phyloP scores from a whole-genome alignment of 1,140 invertebrate species.

The Drosophila kurseongensis region DNA sequence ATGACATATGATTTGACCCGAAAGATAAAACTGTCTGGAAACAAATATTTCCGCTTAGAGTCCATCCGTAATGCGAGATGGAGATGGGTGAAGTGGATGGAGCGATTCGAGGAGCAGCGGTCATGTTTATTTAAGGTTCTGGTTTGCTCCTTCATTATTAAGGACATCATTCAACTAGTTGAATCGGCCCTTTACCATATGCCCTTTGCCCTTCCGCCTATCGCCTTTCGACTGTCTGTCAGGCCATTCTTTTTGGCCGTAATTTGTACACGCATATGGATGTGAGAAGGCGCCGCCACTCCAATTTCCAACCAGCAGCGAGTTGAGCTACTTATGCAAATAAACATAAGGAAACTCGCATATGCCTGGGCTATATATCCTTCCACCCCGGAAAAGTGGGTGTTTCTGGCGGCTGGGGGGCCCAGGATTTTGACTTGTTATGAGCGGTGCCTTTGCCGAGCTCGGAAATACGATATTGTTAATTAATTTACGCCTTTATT shows the following conservation, averaged over 20 bases:
- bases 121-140: conserved; percentile 74
- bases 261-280: conserved; percentile 67
- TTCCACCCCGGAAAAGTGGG: conserved; percentile 27
- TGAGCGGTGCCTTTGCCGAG: conserved; percentile 36
- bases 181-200: conserved; percentile 28
- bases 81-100: conserved; percentile 11
- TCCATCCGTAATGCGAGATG: conserved; percentile 26
- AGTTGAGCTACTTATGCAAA: conserved; percentile 77
- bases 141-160: conserved; percentile 76
- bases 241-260: conserved; percentile 59
- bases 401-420: conserved; percentile 23
- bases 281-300: conserved; percentile 14
- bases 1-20: conserved; percentile 81
- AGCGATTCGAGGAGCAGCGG: conserved; percentile 35
- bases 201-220: conserved; percentile 12
- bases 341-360: conserved; percentile 63
- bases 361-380: conserved; percentile 37
- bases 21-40: conserved; percentile 75
- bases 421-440: conserved; percentile 43
- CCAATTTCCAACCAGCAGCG: conserved; percentile 5
- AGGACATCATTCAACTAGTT: conserved; percentile 81
- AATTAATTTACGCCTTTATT: conserved; percentile 80
- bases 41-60: conserved; percentile 76
- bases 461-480: conserved; percentile 77
- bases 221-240: conserved; percentile 29